Percentiles rank a stretch among this genome's conserved stretches.
phyloP scores from a whole-genome alignment of 2,888 invertebrate species.

The Cheilosia vulpina region DNA sequence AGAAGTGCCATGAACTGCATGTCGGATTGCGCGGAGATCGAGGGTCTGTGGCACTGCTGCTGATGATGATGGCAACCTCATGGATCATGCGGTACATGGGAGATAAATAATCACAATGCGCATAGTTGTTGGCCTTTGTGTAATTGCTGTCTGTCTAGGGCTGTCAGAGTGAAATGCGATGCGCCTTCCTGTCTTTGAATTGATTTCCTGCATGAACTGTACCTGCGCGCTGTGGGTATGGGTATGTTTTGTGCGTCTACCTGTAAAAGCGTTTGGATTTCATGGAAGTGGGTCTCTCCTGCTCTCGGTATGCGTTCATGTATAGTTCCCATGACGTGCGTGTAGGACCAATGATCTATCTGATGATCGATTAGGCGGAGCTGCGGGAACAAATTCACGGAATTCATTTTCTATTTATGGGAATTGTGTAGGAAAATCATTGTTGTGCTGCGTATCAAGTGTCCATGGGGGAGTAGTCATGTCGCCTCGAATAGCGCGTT shows the following conservation, averaged over 20 bases:
- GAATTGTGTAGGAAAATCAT: constrained; percentile 9
- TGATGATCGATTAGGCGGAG: constrained; percentile 52
- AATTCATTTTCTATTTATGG: constrained; percentile 37
- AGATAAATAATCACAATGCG: constrained; percentile 66
- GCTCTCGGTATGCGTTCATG: background rate
- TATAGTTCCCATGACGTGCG: constrained; percentile 32
- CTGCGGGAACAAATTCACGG: constrained; percentile 42
- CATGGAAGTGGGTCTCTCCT: background rate
- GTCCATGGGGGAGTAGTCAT: constrained; percentile 26
- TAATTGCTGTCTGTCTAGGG: constrained; percentile 54
- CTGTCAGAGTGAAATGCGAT: constrained; percentile 64
- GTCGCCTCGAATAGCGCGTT: too few relatives aligned
- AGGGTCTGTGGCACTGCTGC: constrained; percentile 13
- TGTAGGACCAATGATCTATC: constrained; percentile 52
- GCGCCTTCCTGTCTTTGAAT: constrained; percentile 60
- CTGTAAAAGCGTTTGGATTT: constrained; percentile 23
- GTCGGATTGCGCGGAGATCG: constrained; percentile 12
- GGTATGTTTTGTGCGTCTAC: constrained; percentile 10
- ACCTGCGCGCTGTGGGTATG: constrained; percentile 2
- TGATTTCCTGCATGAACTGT: constrained; percentile 51
- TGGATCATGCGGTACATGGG: constrained; percentile 20
- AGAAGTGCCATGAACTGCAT: constrained; percentile 63
- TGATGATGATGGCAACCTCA: constrained; percentile 7
- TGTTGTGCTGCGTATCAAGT: constrained; percentile 26
- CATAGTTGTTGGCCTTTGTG: constrained; percentile 56